Conservation (phyloP, 2,888 invertebrate genomes). For the Mamestra brassicae region DNA sequence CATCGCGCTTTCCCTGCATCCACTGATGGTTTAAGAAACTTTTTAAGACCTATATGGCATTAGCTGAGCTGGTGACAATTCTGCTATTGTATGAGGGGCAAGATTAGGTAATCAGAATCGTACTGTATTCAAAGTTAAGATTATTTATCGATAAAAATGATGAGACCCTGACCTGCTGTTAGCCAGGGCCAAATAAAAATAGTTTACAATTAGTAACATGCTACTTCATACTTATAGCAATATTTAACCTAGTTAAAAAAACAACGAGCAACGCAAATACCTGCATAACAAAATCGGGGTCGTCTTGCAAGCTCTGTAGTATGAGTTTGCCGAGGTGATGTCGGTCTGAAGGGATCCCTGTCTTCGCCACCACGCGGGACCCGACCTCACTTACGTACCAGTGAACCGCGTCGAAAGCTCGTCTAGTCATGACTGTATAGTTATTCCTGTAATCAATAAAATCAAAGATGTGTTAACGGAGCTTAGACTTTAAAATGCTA, state of each 20-base stretch:
- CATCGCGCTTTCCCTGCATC: neutral
- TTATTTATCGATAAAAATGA: no score
- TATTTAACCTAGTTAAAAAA: neutral
- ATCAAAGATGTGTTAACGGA: neutral
- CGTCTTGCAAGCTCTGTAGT: slow-evolving; percentile 75
- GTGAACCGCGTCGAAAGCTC: slow-evolving; percentile 67
- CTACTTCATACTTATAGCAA: neutral
- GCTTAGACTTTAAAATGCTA: neutral
- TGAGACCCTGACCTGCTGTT: no score
- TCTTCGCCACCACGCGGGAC: slow-evolving; percentile 73
- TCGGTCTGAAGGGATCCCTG: slow-evolving; percentile 76
- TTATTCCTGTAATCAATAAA: slow-evolving; percentile 19
- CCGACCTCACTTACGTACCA: slow-evolving; percentile 76
- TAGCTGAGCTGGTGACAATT: no score
- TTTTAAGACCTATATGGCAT: no score
- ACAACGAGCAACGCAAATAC: slow-evolving; percentile 58
- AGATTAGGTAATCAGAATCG: no score
- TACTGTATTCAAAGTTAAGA: no score
- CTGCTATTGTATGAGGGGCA: no score
- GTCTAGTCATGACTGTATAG: slow-evolving; percentile 26
- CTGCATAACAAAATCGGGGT: slow-evolving; percentile 77
- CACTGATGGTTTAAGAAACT: no score
- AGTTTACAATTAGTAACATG: neutral
- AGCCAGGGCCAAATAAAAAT: neutral
- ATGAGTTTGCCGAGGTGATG: slow-evolving; percentile 80